Base-by-base conservation (phyloP, 2,113 vertebrate genomes). In the Girardinichthys multiradiatus region DNA sequence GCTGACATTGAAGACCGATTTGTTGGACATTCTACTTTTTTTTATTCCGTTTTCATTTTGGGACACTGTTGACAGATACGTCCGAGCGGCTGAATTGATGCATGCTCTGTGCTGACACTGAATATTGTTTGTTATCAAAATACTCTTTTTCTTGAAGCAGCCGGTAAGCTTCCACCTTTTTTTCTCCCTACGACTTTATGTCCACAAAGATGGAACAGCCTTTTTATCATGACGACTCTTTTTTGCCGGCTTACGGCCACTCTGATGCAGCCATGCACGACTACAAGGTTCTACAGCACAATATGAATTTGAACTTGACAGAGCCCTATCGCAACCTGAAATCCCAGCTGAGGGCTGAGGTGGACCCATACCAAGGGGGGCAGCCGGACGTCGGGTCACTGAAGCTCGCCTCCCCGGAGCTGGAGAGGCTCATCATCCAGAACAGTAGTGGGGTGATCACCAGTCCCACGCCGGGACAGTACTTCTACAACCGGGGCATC, bases 191-290 rank as follows among this genome's bases (percentile, higher is more conserved):
- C 87, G 87, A 90, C 87, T 93, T 90, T 94, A 97, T 97, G 96
- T 96, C 95, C 93, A 95, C 96, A 90, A 96, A 96, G 94, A 98
- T 98, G 97, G 97, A 98, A 89, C 96, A 97, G 78, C 95, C 95
- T 77, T 98, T 98, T 79, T 98, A 96, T 86, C 97, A 97, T 82
- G 95, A 97, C 92, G 95, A 98, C 88, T 95, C 96, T 12, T 96
- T 97, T 87, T 91, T 96, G 76, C 82, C 96, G 33, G 90, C 94
- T 75, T 97, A 96, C 92, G 95, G 95, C 67, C 95, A 96, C 74
- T 86, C 94, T 21, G 95, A 96, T 3, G 89, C 93, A 10, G 90
- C 92, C 8, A 90, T 96, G 75, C 86, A 94, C 86, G 96, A 94
- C 89, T 98, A 92, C 92, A 97, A 96, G 89, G 91, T 91, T 85